phyloP scores from a whole-genome alignment of 2,888 invertebrate genomes.

The Chelonus formosanus region DNA sequence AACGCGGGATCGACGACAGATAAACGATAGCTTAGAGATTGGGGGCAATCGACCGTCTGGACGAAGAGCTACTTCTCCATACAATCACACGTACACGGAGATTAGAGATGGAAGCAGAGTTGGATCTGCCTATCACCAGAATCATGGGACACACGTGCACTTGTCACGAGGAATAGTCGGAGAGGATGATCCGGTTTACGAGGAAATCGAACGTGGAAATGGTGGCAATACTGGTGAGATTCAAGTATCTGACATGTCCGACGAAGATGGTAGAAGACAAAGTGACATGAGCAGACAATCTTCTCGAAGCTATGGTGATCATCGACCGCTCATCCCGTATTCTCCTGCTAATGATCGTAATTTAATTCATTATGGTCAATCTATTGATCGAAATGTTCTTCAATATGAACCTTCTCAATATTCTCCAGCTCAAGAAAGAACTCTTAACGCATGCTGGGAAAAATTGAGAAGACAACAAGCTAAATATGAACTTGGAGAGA shows the following conservation, averaged over 20 bases:
- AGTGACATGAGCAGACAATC: conserved; percentile 76
- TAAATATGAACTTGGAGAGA: conserved; percentile 60
- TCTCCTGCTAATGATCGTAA: conserved; percentile 74
- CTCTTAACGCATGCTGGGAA: conserved; percentile 59
- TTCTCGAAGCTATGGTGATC: conserved; percentile 82
- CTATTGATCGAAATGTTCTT: conserved; percentile 43
- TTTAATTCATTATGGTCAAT: conserved; percentile 56
- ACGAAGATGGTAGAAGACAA: conserved; percentile 79
- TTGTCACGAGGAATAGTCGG: conserved; percentile 51
- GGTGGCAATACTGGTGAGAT: conserved; percentile 68
- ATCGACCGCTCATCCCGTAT: conserved; percentile 81
- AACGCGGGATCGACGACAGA: conserved; percentile 46
- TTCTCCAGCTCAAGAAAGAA: conserved; percentile 55
- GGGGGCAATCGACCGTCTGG: conserved; percentile 64
- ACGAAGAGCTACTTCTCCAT: conserved; percentile 67
- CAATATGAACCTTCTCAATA: conserved; percentile 53
- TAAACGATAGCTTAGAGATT: conserved; percentile 63
- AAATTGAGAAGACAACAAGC: conserved; percentile 58
- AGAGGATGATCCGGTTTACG: conserved; percentile 81
- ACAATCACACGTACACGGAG: conserved; percentile 82
- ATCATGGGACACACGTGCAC: conserved; percentile 68
- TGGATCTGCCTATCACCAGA: conserved; percentile 42
- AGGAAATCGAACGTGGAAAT: conserved; percentile 75
- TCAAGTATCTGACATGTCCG: conserved; percentile 80
- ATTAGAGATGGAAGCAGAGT: conserved; percentile 69